A percentile compares a stretch with the other conserved stretches of the same genome.
phyloP scores from a whole-genome alignment of 2,113 vertebrate genomes.

The Procavia capensis region DNA sequence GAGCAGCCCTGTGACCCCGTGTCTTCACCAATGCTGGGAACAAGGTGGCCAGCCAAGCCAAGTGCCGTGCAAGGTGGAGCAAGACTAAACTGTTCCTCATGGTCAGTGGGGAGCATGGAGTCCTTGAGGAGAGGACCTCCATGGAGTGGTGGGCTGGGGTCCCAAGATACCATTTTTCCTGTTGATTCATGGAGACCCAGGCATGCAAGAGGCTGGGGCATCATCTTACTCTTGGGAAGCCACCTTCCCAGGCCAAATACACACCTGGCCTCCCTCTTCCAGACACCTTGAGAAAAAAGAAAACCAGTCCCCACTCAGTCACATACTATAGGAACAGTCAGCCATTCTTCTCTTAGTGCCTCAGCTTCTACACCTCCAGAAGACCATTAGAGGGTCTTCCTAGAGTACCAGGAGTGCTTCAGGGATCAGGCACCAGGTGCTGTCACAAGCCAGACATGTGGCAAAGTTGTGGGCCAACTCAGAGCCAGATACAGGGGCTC shows the following conservation, averaged over 20 bases:
- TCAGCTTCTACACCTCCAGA: background rate
- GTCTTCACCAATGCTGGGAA: background rate
- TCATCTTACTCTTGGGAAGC: background rate
- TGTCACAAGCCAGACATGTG: background rate
- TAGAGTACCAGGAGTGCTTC: background rate
- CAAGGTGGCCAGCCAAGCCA: too few species aligned
- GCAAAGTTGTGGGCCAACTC: background rate
- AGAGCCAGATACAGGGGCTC: background rate
- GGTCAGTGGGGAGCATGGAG: background rate
- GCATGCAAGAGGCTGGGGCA: background rate
- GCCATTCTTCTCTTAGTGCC: too few species aligned
- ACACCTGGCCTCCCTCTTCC: background rate
- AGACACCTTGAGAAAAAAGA: background rate
- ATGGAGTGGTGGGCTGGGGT: background rate
- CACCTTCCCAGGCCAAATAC: background rate
- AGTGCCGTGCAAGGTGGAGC: too few species aligned
- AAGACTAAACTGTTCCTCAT: background rate
- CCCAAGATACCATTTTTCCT: background rate
- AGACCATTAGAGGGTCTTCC: background rate
- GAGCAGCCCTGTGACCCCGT: background rate
- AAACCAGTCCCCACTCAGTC: background rate
- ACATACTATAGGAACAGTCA: background rate
- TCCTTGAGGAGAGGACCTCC: background rate
- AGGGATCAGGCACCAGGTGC: background rate
- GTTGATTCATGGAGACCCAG: background rate